Percentiles rank a stretch among this genome's conserved stretches.
Evolutionary conservation across 2,797 vertebrate species (phyloP).

Genomic region (Megalops cyprinoides): DNA sequence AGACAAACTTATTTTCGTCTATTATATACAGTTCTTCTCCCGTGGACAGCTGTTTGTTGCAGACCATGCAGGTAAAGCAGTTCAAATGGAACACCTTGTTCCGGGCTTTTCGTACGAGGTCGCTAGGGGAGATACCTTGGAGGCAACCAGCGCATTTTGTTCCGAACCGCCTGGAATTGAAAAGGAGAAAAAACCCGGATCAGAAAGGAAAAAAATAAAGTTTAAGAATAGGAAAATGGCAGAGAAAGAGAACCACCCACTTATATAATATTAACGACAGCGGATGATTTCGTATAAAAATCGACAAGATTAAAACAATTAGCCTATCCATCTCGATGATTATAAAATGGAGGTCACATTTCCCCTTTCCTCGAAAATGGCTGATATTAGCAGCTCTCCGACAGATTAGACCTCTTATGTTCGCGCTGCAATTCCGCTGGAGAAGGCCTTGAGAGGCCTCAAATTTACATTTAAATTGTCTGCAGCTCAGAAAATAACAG

Average conservation of each 20-base stretch:
- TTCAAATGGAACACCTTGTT: conserved; percentile 95
- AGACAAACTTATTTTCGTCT: conserved; percentile 96
- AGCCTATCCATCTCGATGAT: conserved; percentile 33
- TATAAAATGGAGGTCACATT: conserved; percentile 33
- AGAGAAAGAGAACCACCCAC: conserved; percentile 7
- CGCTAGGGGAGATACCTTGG: conserved; percentile 93
- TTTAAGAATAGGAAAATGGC: not conserved
- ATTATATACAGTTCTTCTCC: conserved; percentile 97
- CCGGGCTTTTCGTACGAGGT: conserved; percentile 91
- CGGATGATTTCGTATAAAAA: conserved; percentile 22
- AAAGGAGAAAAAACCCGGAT: conserved; percentile 22
- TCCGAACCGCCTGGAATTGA: conserved; percentile 83
- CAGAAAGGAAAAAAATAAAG: not conserved
- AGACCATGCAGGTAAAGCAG: conserved; percentile 98
- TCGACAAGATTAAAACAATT: conserved; percentile 27
- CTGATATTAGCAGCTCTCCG: conserved; percentile 36
- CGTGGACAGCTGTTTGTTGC: conserved; percentile 96
- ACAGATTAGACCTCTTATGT: conserved; percentile 33
- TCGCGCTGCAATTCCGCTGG: conserved; percentile 18
- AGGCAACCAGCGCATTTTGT: conserved; percentile 94
- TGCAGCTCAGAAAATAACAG: conserved; percentile 28
- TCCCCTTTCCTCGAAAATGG: conserved; percentile 24
- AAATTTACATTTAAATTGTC: conserved; percentile 40
- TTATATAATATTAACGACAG: conserved; percentile 20
- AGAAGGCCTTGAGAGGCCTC: conserved; percentile 31